Base-by-base conservation (phyloP, 2,797 vertebrate genomes). In the Meda fulgida region DNA sequence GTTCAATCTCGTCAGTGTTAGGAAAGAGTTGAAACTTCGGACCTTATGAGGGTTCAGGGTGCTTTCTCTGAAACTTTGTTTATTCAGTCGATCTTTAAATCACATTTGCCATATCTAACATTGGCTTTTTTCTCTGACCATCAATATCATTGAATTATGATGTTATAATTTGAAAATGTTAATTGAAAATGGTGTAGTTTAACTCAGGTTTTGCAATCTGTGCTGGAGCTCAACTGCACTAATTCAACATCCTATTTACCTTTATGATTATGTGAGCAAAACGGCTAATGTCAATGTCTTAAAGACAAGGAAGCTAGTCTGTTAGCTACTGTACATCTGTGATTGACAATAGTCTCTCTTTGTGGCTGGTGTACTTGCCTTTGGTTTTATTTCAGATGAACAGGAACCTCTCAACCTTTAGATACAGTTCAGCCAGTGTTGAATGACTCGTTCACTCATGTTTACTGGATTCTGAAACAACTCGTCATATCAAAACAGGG, bases 121-220 rank as follows among this genome's bases (percentile, higher is more conserved):
- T 78, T 43, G 55, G 8, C 7, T 76, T 55, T n/a, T n/a, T 76
- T 5, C 72, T 34, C 29, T 23, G 46, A 23, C 46, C 26, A 34
- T 75, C 9, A 13, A 36, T 34, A 36, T 36, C 26, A 48, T 21
- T 51, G 43, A 51, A 51, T 36, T 34, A 36, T 53, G 10, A 76
- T 76, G 31, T 76, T 48, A 48, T 48, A 16, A 48, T 48, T 48
- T 16, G 14, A 48, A 46, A 13, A 46, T 13, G 43, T 46, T 55
- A 18, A 58, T 73, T 69, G 26, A 13, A 55, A 29, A 87, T 89
- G 87, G 86, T 85, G 90, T 91, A 90, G 92, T 82, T 84, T 36
- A 89, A 92, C 92, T 94, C 92, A 93, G 92, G 92, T 90, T 90
- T 91, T 88, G 16, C 83, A 89, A 90, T 88, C 90, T 92, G 92